Evolutionary conservation across 2,888 invertebrate genomes (phyloP).

Genomic region (Chrysolina americana): DNA sequence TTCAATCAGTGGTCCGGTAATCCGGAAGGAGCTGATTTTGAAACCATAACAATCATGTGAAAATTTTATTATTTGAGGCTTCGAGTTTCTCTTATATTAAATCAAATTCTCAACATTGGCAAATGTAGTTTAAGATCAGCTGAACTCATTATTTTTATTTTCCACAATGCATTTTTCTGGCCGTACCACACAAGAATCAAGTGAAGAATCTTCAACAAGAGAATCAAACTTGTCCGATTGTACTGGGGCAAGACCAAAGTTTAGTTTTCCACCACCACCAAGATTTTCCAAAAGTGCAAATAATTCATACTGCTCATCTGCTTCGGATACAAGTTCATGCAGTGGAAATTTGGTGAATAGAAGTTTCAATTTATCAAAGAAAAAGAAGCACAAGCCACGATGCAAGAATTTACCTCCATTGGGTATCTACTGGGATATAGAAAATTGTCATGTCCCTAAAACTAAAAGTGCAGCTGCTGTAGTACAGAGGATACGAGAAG

Average conservation of each 20-base stretch:
- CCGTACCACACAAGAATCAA: constrained; percentile 50
- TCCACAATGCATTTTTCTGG: constrained; percentile 42
- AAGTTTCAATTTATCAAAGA: constrained; percentile 49
- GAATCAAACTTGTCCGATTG: constrained; percentile 52
- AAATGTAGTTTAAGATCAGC: constrained; percentile 6
- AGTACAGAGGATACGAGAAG: constrained; percentile 82
- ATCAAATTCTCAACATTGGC: background rate
- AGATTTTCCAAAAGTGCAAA: constrained; percentile 60
- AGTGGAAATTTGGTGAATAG: constrained; percentile 40
- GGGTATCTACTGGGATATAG: constrained; percentile 95
- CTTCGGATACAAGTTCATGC: constrained; percentile 61
- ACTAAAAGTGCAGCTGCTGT: constrained; percentile 85
- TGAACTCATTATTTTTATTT: background rate
- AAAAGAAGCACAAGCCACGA: constrained; percentile 47
- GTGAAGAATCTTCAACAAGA: constrained; percentile 49
- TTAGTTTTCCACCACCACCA: constrained; percentile 56
- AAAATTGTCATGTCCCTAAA: constrained; percentile 90
- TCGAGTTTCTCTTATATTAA: background rate
- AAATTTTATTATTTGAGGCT: background rate
- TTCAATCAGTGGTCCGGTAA: too few relatives aligned
- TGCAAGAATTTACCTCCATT: constrained; percentile 74
- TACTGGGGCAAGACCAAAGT: constrained; percentile 53
- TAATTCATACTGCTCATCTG: constrained; percentile 59
- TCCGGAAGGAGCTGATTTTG: too few relatives aligned
- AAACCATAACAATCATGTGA: constrained; percentile 12